Conservation (phyloP, 2,113 vertebrate genomes). For the Notiomystis cincta region DNA sequence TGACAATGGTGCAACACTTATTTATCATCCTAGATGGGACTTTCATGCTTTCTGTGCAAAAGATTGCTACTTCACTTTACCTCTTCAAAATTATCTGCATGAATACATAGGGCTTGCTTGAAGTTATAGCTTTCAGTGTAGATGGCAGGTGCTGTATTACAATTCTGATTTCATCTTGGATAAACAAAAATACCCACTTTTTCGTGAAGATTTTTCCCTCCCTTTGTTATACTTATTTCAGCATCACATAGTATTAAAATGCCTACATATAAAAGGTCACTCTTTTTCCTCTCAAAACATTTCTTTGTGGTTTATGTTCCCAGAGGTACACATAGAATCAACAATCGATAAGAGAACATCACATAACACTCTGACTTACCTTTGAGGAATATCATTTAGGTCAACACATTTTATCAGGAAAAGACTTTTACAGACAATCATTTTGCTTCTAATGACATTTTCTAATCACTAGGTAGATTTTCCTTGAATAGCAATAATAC, state of each 20-base stretch:
- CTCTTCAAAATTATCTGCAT: not conserved
- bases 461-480: constrained; percentile 61
- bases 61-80: not conserved
- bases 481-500: constrained; percentile 10
- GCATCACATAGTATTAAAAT: constrained; percentile 74
- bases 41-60: not conserved
- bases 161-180: constrained; percentile 14
- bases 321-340: constrained; percentile 66
- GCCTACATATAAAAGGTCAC: constrained; percentile 76
- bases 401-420: constrained; percentile 45
- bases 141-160: not conserved
- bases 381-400: constrained; percentile 69
- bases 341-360: constrained; percentile 75
- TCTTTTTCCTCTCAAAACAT: constrained; percentile 73
- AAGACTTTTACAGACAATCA: constrained; percentile 62
- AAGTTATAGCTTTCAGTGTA: not conserved
- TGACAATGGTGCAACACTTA: not conserved
- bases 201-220: not conserved
- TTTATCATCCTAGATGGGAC: not conserved
- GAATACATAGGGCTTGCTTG: not conserved
- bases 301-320: constrained; percentile 69
- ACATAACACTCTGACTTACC: constrained; percentile 62
- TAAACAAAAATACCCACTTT: constrained; percentile 35
- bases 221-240: constrained; percentile 61
- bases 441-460: constrained; percentile 63